A percentile compares a stretch with the other conserved stretches of the same genome.
phyloP scores from a whole-genome alignment of 2,797 vertebrate genomes.

The Ctenochaetus hawaiiensis region DNA sequence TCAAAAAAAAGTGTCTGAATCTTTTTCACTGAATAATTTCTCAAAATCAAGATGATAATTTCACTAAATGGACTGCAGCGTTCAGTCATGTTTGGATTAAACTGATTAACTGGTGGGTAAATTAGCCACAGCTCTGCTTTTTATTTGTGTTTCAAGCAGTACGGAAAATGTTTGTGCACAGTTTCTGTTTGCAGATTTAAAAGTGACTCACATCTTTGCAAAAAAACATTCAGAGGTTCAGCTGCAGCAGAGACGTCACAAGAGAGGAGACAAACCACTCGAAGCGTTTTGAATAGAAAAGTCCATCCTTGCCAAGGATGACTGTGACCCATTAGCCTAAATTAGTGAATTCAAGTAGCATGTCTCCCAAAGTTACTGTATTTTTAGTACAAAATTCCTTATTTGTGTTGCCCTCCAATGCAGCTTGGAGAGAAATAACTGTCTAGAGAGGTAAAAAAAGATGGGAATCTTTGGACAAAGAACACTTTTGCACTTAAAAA shows the following conservation, averaged over 20 bases:
- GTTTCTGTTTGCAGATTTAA: background rate
- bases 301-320: background rate
- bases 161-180: background rate
- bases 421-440: background rate
- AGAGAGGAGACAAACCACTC: too few species aligned
- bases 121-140: background rate
- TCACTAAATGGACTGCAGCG: background rate
- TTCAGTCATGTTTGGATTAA: conserved; percentile 16
- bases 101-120: background rate
- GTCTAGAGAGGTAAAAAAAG: background rate
- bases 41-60: conserved; percentile 21
- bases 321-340: background rate
- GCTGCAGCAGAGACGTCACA: too few species aligned
- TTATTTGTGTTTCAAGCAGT: background rate
- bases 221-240: too few species aligned
- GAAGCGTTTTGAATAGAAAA: too few species aligned
- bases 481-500: background rate
- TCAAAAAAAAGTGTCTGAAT: conserved; percentile 23
- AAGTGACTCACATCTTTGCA: background rate
- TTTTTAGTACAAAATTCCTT: background rate
- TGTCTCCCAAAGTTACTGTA: too few species aligned
- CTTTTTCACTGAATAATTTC: background rate
- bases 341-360: background rate
- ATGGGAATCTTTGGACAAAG: too few species aligned
- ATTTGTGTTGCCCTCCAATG: background rate